Evolutionary conservation across 2,113 vertebrate species (phyloP).

Genomic region (Microcebus jonahi): DNA sequence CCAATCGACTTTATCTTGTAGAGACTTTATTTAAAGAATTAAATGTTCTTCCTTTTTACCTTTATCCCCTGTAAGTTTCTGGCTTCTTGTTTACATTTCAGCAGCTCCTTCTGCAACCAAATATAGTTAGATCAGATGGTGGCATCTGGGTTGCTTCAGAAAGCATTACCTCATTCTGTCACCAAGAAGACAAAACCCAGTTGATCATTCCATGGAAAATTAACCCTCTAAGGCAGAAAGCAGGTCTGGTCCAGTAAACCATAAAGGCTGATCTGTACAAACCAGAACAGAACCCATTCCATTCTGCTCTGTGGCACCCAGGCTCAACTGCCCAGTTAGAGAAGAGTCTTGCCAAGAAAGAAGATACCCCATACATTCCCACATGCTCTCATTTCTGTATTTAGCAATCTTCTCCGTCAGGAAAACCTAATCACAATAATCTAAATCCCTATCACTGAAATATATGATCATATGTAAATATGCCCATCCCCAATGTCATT

Average conservation of each 20-base stretch:
- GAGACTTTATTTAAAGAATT: neutral
- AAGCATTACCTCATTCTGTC: conserved; percentile 34
- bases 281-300: neutral
- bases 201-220: conserved; percentile 37
- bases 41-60: conserved; percentile 83
- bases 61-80: conserved; percentile 96
- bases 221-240: conserved; percentile 12
- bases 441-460: neutral
- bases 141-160: conserved; percentile 44
- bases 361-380: neutral
- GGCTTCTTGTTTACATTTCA: conserved; percentile 94
- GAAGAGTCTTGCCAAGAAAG: neutral
- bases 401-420: neutral
- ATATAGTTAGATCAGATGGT: conserved; percentile 69
- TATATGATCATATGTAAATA: neutral
- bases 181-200: conserved; percentile 53
- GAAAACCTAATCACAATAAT: neutral
- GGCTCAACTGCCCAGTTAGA: neutral
- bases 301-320: neutral
- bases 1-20: neutral
- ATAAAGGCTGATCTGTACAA: neutral
- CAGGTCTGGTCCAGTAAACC: neutral
- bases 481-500: neutral
- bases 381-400: neutral
- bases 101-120: conserved; percentile 92